Percentiles rank a stretch among this genome's conserved stretches.
Conservation (phyloP, 2,797 vertebrate species). For the Pristis pectinata region DNA sequence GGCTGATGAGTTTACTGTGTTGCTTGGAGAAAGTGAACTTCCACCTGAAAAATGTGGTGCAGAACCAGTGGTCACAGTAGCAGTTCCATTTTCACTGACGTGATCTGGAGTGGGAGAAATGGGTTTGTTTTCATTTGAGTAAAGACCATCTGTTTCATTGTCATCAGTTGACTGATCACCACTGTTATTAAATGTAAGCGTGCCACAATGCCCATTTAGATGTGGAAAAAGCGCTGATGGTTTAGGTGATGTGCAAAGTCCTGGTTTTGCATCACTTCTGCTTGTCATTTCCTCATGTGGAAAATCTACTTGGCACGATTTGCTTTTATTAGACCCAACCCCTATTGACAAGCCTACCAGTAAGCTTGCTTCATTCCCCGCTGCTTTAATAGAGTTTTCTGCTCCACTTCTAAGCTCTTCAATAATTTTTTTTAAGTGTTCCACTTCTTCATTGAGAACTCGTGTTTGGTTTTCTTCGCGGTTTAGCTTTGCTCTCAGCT, state of each 20-base stretch:
- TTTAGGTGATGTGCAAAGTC: slow-evolving; percentile 22
- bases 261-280: slow-evolving; percentile 41
- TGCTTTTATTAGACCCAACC: slow-evolving; percentile 48
- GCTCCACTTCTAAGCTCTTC: slow-evolving; percentile 53
- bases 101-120: slow-evolving; percentile 44
- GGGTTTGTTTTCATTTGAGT: slow-evolving; percentile 45
- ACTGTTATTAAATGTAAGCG: slow-evolving; percentile 50
- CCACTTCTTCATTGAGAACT: slow-evolving; percentile 75
- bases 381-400: slow-evolving; percentile 39
- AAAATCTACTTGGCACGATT: slow-evolving; percentile 66
- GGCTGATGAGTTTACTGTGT: slow-evolving; percentile 59
- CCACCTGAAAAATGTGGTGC: slow-evolving; percentile 55
- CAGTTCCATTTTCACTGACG: slow-evolving; percentile 64
- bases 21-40: slow-evolving; percentile 69
- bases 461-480: slow-evolving; percentile 76
- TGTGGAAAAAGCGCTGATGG: slow-evolving; percentile 45
- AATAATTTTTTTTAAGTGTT: slow-evolving; percentile 62
- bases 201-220: slow-evolving; percentile 59
- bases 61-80: slow-evolving; percentile 55
- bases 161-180: slow-evolving; percentile 43
- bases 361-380: slow-evolving; percentile 42
- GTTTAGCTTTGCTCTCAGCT: slow-evolving; percentile 70
- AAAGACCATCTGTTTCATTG: slow-evolving; percentile 44
- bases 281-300: slow-evolving; percentile 46
- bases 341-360: slow-evolving; percentile 43